phyloP scores from a whole-genome alignment of 2,113 vertebrate genomes.

The Apus apus region DNA sequence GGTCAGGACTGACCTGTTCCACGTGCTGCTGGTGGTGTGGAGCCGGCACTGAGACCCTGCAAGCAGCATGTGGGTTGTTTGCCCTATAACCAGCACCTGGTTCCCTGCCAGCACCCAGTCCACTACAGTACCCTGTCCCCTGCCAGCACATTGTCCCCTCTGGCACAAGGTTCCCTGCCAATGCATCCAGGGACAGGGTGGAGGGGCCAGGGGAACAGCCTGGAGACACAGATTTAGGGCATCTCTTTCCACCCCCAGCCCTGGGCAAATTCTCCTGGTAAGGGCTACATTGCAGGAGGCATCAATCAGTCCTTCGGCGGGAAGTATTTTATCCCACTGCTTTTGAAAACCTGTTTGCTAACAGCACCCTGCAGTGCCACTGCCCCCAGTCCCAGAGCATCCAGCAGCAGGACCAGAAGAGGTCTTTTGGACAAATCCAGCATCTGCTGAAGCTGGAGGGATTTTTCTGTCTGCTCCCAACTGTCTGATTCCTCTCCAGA shows the following conservation, averaged over 20 bases:
- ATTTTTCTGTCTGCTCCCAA: background rate
- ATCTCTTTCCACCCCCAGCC: background rate
- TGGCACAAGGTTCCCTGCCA: too few relatives aligned
- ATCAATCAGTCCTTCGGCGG: background rate
- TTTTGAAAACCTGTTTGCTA: background rate
- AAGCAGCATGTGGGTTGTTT: background rate
- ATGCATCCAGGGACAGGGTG: background rate
- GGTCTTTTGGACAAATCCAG: background rate
- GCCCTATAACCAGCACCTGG: background rate
- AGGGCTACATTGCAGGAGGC: background rate
- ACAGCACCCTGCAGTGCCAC: accelerated
- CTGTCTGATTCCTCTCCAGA: background rate
- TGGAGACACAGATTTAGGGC: accelerated
- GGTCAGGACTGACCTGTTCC: background rate
- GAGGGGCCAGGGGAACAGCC: background rate
- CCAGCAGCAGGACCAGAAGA: background rate
- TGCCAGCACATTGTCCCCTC: background rate
- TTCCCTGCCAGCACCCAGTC: background rate
- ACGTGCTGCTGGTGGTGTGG: background rate
- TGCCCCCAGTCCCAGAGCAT: too few relatives aligned
- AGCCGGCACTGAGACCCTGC: background rate
- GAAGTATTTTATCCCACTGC: background rate
- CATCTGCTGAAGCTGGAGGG: too few relatives aligned
- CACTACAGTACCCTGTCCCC: background rate
- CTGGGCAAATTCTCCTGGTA: background rate